Evolutionary conservation across 2,888 invertebrate species (phyloP).

Genomic region (Pyrgus malvae): DNA sequence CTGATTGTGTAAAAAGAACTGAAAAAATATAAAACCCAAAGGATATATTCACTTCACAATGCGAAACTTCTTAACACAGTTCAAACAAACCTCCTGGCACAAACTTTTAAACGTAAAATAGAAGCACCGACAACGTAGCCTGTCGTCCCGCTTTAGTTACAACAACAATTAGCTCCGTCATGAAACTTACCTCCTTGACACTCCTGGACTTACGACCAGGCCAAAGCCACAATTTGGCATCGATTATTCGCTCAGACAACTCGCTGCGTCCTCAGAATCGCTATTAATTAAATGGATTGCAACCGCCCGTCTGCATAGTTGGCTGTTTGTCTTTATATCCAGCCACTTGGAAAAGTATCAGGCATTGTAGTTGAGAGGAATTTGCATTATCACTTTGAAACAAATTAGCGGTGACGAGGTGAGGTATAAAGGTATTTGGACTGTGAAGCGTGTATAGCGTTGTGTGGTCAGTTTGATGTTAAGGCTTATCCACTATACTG

Average conservation of each 20-base stretch:
- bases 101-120: too few relatives aligned
- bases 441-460: too few relatives aligned
- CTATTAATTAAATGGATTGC: constrained; percentile 59
- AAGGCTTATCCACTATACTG: too few relatives aligned
- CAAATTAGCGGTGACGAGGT: constrained; percentile 13
- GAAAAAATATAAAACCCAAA: too few relatives aligned
- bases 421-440: constrained; percentile 1
- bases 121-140: background rate
- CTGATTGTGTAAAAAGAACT: too few relatives aligned
- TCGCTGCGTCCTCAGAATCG: constrained; percentile 36
- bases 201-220: background rate
- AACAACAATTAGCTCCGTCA: background rate
- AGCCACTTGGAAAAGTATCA: constrained; percentile 40
- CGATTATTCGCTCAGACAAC: constrained; percentile 20
- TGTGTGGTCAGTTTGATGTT: too few relatives aligned
- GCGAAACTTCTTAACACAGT: too few relatives aligned
- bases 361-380: constrained; percentile 8
- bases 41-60: too few relatives aligned
- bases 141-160: background rate
- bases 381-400: constrained; percentile 15
- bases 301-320: constrained; percentile 59
- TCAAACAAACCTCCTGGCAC: too few relatives aligned
- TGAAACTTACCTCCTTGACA: constrained; percentile 2
- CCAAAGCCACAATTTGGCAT: constrained; percentile 14
- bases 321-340: constrained; percentile 50